Conservation (phyloP, 2,113 vertebrate genomes). For the Gobio gobio region DNA sequence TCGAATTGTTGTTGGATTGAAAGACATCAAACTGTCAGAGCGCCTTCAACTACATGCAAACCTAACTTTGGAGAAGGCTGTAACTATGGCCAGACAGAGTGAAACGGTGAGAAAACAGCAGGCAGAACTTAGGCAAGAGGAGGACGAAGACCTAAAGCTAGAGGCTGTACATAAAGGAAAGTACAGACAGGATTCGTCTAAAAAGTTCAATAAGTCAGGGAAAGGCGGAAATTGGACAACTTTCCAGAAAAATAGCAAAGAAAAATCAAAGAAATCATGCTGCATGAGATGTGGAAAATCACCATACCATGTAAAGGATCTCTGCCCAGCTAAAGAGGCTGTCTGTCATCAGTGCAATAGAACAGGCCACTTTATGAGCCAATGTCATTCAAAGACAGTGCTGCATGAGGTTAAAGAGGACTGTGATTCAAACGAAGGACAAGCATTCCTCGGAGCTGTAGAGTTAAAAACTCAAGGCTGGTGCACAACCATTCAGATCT, state of each 20-base stretch:
- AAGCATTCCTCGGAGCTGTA: neutral
- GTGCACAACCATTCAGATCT: neutral
- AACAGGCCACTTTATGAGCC: neutral
- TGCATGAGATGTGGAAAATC: neutral
- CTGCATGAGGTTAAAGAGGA: neutral
- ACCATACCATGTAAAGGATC: neutral
- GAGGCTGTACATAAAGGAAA: conserved; percentile 5
- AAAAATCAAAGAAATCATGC: neutral
- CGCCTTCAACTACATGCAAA: too few species aligned
- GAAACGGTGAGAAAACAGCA: neutral
- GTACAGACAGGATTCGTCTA: neutral
- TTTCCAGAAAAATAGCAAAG: neutral
- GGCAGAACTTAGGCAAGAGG: conserved; percentile 8
- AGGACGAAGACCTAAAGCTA: neutral
- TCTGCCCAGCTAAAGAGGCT: neutral
- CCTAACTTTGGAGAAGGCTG: too few species aligned
- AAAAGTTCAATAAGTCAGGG: neutral
- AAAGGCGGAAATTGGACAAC: neutral
- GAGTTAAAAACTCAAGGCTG: neutral
- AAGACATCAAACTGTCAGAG: too few species aligned
- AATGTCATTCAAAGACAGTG: neutral
- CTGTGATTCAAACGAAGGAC: neutral
- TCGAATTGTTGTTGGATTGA: too few species aligned
- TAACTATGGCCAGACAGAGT: too few species aligned
- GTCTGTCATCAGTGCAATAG: neutral